phyloP scores from a whole-genome alignment of 2,113 vertebrate species.

The Perognathus longimembris region DNA sequence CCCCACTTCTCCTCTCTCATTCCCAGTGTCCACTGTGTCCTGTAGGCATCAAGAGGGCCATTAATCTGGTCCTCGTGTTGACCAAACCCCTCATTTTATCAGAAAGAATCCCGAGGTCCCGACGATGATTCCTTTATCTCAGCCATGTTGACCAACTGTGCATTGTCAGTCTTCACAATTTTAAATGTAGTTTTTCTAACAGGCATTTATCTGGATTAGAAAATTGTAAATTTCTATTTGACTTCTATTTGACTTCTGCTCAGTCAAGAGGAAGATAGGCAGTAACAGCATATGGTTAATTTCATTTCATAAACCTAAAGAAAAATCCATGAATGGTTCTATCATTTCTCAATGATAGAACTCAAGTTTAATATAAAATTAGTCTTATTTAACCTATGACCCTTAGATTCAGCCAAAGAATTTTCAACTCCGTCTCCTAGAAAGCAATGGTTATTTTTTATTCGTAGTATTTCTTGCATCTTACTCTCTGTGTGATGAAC shows the following conservation, averaged over 20 bases:
- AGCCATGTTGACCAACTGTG: neutral
- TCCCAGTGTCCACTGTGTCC: neutral
- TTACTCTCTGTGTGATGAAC: neutral
- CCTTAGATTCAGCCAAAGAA: neutral
- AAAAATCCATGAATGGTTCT: neutral
- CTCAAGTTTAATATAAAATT: conserved; percentile 1
- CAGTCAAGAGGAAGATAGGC: neutral
- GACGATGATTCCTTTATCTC: neutral
- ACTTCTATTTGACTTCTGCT: neutral
- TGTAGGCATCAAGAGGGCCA: rapidly evolving
- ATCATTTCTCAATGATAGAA: neutral
- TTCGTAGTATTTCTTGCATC: neutral
- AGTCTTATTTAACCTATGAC: conserved; percentile 10
- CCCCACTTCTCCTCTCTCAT: neutral
- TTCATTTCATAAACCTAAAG: conserved; percentile 21
- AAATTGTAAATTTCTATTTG: neutral
- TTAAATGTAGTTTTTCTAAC: neutral
- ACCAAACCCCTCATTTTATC: neutral
- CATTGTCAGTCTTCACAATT: neutral
- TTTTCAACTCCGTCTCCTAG: neutral
- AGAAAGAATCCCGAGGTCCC: neutral
- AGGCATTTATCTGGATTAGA: neutral
- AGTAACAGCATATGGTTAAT: neutral
- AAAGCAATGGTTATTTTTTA: neutral
- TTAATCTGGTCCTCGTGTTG: neutral